Evolutionary conservation across 2,888 invertebrate species (phyloP).

Genomic region (Lumbricus terrestris): DNA sequence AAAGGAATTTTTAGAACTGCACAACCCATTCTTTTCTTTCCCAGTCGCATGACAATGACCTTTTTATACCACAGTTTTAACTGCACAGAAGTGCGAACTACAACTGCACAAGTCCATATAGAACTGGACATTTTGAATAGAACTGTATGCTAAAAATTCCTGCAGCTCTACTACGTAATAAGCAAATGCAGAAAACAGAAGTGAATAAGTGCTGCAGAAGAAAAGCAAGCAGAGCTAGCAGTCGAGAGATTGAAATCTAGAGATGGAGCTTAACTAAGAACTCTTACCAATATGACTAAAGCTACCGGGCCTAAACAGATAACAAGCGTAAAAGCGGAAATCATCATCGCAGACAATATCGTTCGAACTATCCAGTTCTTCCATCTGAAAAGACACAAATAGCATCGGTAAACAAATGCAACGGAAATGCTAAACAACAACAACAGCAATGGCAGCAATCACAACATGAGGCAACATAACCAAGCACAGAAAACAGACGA

Average conservation of each 20-base stretch:
- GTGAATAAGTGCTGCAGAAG: not conserved
- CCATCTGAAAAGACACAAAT: conserved; percentile 71
- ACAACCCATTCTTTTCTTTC: too few relatives aligned
- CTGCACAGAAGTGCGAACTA: too few relatives aligned
- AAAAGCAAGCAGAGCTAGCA: not conserved
- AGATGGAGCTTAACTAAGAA: not conserved
- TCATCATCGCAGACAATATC: conserved; percentile 92
- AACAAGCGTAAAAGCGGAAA: conserved; percentile 84
- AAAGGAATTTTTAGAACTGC: too few relatives aligned
- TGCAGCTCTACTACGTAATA: too few relatives aligned
- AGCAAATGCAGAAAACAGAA: not conserved
- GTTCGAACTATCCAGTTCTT: conserved; percentile 96
- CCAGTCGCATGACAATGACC: too few relatives aligned
- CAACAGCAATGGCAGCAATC: not conserved
- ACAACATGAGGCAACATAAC: not conserved
- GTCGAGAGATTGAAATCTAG: not conserved
- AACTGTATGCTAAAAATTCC: too few relatives aligned
- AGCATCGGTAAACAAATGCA: not conserved
- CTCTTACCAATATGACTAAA: conserved; percentile 87
- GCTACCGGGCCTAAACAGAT: conserved; percentile 94
- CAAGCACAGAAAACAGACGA: not conserved
- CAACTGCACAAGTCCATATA: too few relatives aligned
- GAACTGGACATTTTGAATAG: too few relatives aligned
- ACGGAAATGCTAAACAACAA: not conserved
- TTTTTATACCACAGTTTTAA: too few relatives aligned